A percentile compares a stretch with the other conserved stretches of the same genome.
Conservation (phyloP, 2,888 invertebrate genomes). For the Hypomecis punctinalis region DNA sequence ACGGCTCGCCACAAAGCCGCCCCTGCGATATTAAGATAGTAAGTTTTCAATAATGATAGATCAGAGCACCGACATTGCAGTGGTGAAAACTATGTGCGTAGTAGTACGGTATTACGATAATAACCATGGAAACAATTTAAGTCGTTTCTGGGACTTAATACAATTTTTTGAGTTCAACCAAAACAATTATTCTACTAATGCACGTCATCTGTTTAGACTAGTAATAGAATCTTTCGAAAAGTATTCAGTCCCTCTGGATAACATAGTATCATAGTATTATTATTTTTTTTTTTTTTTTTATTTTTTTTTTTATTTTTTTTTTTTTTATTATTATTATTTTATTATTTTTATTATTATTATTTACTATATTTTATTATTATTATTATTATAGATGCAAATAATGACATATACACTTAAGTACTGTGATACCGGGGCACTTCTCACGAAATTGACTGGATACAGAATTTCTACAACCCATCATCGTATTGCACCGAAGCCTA, state of each 20-base stretch:
- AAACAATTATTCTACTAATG: neutral
- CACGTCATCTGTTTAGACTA: neutral
- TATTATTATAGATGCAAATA: constrained; percentile 39
- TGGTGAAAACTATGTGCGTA: neutral
- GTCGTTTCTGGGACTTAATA: constrained; percentile 9
- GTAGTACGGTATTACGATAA: neutral
- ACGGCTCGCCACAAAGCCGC: too few species aligned
- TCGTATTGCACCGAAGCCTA: constrained; percentile 38
- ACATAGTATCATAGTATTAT: too few species aligned
- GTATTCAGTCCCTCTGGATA: constrained; percentile 9
- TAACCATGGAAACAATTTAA: neutral
- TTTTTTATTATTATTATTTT: too few species aligned
- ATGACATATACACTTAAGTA: constrained; percentile 39
- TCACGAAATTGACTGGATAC: constrained; percentile 30
- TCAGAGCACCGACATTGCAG: neutral
- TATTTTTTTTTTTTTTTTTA: too few species aligned
- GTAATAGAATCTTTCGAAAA: constrained; percentile 16
- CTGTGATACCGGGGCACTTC: constrained; percentile 33
- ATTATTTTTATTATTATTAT: too few species aligned
- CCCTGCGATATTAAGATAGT: too few species aligned
- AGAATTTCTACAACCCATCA: constrained; percentile 20
- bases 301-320: too few species aligned
- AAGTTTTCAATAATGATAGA: neutral
- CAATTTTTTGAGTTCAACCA: constrained; percentile 1
- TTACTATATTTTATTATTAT: too few species aligned